Evolutionary conservation across 2,113 vertebrate genomes (phyloP).

Genomic region (Burhinus oedicnemus): DNA sequence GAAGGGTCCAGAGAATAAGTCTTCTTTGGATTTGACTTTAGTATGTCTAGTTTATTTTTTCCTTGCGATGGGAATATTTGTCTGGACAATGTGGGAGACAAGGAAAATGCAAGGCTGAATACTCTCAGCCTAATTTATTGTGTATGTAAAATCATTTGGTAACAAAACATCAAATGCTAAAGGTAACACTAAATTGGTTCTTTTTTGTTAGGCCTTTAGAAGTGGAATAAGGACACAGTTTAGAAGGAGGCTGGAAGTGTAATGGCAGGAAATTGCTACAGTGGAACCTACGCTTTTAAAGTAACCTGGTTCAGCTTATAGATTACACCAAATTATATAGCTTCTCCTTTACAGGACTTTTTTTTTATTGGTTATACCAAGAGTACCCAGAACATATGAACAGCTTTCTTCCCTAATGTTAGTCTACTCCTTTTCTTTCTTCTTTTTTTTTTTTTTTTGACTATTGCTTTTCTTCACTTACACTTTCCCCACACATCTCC

Average conservation of each 20-base stretch:
- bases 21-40: background rate
- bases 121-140: background rate
- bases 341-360: background rate
- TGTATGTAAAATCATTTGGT: background rate
- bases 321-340: background rate
- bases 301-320: background rate
- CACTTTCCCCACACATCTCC: fast-evolving
- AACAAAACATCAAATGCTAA: background rate
- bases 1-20: too few species aligned
- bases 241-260: background rate
- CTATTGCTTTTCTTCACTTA: background rate
- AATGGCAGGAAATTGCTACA: background rate
- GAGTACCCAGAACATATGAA: background rate
- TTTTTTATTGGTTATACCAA: background rate
- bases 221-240: background rate
- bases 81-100: background rate
- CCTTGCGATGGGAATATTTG: background rate
- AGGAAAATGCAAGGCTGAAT: background rate
- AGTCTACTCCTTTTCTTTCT: background rate
- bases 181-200: background rate
- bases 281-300: background rate
- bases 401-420: background rate
- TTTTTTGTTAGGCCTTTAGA: background rate
- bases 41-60: background rate
- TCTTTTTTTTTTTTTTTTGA: background rate